Evolutionary conservation across 2,113 vertebrate species (phyloP).

Genomic region (Nannospalax galili): DNA sequence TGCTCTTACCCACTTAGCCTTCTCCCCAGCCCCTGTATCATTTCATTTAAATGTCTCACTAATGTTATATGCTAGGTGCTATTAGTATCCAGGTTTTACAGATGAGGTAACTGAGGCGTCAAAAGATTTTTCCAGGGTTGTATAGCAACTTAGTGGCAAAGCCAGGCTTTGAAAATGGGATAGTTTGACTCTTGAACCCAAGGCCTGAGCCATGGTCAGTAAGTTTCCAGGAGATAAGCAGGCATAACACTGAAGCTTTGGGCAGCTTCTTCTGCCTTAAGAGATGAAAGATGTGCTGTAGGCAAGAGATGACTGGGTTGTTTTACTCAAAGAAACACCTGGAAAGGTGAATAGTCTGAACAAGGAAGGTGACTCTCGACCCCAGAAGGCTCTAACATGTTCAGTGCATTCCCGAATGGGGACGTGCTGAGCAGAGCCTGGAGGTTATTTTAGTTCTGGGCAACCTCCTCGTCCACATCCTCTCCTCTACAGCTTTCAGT

Average conservation of each 20-base stretch:
- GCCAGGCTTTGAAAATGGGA: background rate
- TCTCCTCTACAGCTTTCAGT: background rate
- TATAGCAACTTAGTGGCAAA: background rate
- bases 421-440: background rate
- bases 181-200: background rate
- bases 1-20: background rate
- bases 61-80: background rate
- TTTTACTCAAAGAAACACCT: background rate
- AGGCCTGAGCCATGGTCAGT: background rate
- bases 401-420: background rate
- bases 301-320: background rate
- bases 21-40: background rate
- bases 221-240: background rate
- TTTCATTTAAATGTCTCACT: constrained; percentile 30
- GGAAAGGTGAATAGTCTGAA: background rate
- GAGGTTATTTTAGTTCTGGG: background rate
- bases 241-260: background rate
- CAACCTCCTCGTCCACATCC: background rate
- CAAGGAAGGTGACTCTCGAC: background rate
- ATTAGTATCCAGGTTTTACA: background rate
- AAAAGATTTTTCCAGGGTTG: background rate
- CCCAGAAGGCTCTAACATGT: background rate
- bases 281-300: background rate
- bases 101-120: background rate
- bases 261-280: background rate